A percentile compares a stretch with the other conserved stretches of the same genome.
phyloP scores from a whole-genome alignment of 2,113 vertebrate species.

The Pardalotus punctatus region DNA sequence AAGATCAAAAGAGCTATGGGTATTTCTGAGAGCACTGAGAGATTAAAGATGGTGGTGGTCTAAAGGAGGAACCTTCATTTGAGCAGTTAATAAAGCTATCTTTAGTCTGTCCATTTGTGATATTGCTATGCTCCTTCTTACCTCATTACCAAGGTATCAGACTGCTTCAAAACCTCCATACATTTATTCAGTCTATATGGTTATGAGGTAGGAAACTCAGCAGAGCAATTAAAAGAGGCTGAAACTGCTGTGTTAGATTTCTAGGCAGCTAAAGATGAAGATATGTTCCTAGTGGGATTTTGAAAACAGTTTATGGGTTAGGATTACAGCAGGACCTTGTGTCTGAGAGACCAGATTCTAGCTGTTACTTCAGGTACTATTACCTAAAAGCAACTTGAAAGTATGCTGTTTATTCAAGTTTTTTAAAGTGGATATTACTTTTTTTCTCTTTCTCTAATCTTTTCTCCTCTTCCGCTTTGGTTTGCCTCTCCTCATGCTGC shows the following conservation, averaged over 20 bases:
- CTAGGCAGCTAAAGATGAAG: conserved; percentile 12
- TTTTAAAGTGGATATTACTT: background rate
- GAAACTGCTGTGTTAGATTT: background rate
- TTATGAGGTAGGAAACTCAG: background rate
- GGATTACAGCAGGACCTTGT: background rate
- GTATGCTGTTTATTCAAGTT: background rate
- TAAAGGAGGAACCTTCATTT: background rate
- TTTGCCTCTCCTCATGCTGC: background rate
- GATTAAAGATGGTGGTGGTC: background rate
- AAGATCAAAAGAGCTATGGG: background rate
- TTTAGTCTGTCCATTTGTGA: conserved; percentile 1
- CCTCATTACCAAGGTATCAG: conserved; percentile 32
- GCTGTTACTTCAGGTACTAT: background rate
- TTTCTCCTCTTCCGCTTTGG: background rate
- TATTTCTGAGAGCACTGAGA: background rate
- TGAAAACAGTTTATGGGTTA: background rate
- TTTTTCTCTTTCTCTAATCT: background rate
- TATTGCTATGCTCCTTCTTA: background rate
- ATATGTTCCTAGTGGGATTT: background rate
- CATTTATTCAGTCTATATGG: background rate
- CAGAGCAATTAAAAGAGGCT: conserved; percentile 20
- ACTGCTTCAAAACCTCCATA: conserved; percentile 21
- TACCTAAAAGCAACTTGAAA: background rate
- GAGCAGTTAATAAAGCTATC: background rate
- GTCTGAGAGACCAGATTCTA: background rate